Base-by-base conservation (phyloP, 2,113 vertebrate species). In the Melanocharis versteri region DNA sequence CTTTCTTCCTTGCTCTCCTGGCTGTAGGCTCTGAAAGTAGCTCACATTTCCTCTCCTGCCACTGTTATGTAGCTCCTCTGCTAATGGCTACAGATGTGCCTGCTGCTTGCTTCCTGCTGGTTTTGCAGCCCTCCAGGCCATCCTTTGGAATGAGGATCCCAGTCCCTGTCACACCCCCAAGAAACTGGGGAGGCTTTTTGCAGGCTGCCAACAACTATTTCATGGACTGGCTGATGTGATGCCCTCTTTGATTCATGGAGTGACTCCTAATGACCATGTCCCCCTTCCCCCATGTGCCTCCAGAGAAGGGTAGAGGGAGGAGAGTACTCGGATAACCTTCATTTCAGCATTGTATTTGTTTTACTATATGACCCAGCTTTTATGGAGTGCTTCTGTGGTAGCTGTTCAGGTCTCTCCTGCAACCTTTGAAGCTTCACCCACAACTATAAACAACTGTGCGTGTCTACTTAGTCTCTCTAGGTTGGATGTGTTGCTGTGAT, bases 391-490 rank as follows among this genome's bases (percentile, higher is more conserved):
- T 73, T 65, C 68, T 76, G 39, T 10, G 4, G 62, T 58, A 91
- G 62, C 58, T 88, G 30, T 51, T 95, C 24, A 47, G 31, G 28
- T 80, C 48, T 80, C n/a, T 70, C 54, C 37, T 58, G 21, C 3
- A 39, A 44, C 30, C n/a, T 91, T 47, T 72, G 61, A 45, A 69
- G 35, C 19, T 10, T 83, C 71, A 23, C 33, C 26, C 1, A 1
- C 3, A 8, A 2, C 51, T 72, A 7, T 9, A 26, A 90, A 71
- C 31, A 85, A 1, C 15, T 69, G 2, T n/a, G 24, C 0, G 0
- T 54, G 47, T 73, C 39, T 51, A 2, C 16, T 71, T 56, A 21
- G 30, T 66, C 31, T 39, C 9, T 82, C 8, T 31, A 35, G n/a
- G 31, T 4, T 82, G 53, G 8, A 11, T 76, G 22, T 68, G 69